Conservation (phyloP, 1,140 invertebrate species). For the Triops longicaudatus region DNA sequence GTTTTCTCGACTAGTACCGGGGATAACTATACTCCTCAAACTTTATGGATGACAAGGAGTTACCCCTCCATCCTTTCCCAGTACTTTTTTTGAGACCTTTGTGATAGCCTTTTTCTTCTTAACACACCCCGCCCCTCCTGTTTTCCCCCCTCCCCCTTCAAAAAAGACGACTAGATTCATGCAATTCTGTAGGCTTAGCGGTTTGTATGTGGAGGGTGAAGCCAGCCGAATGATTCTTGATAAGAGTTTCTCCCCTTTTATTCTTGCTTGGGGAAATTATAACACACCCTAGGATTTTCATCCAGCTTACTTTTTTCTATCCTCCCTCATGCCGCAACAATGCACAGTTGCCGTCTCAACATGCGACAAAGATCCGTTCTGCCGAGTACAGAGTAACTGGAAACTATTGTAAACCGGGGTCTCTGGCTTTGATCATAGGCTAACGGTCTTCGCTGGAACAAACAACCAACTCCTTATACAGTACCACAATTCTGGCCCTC, state of each 20-base stretch:
- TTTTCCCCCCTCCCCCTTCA: no score
- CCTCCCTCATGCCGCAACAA: neutral
- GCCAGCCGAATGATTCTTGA: slow-evolving; percentile 11
- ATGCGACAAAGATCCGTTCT: no score
- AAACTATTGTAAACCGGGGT: no score
- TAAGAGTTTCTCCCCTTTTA: neutral
- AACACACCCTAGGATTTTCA: neutral
- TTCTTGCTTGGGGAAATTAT: slow-evolving; percentile 1
- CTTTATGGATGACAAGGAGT: slow-evolving; percentile 15
- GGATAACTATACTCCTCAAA: slow-evolving; percentile 2
- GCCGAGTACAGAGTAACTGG: no score
- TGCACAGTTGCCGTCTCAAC: neutral
- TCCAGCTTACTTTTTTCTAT: neutral
- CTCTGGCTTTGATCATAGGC: no score
- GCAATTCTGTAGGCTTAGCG: slow-evolving; percentile 14
- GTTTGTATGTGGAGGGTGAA: slow-evolving; percentile 13
- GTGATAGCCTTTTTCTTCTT: neutral
- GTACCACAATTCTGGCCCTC: no score
- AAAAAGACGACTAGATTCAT: neutral
- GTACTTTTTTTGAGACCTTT: no score
- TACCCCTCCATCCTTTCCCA: neutral
- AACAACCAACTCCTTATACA: no score
- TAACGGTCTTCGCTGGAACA: no score
- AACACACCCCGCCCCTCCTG: neutral
- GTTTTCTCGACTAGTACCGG: neutral